Percentiles rank a stretch among this genome's conserved stretches.
Evolutionary conservation across 2,797 vertebrate genomes (phyloP).

Genomic region (Acipenser transmontanus): DNA sequence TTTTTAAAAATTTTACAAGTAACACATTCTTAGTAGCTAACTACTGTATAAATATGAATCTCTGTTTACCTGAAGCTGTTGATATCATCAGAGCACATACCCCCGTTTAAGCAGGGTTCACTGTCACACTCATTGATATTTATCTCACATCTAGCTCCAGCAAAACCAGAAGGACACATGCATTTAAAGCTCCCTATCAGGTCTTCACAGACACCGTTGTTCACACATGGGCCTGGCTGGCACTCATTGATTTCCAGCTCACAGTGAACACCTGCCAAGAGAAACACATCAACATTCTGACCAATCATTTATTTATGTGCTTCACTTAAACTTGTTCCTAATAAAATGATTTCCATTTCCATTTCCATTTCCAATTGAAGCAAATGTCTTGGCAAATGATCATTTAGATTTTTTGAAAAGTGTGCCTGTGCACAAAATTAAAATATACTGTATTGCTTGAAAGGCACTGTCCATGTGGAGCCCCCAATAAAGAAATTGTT

Average conservation of each 20-base stretch:
- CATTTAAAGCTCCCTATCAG: constrained; percentile 72
- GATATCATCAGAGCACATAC: constrained; percentile 72
- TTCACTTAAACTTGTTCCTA: background rate
- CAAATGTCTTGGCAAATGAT: too few species aligned
- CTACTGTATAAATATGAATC: background rate
- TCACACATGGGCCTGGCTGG: constrained; percentile 78
- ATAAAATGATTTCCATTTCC: too few species aligned
- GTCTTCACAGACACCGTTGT: constrained; percentile 80
- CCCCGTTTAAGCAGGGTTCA: constrained; percentile 85
- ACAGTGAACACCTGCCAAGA: constrained; percentile 67
- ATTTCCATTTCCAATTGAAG: too few species aligned
- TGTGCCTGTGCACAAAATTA: too few species aligned
- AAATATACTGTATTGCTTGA: too few species aligned
- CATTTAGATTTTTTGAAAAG: too few species aligned
- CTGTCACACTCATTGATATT: constrained; percentile 84
- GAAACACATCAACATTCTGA: background rate
- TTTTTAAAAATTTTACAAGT: too few species aligned
- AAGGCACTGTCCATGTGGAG: too few species aligned
- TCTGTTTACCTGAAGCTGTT: constrained; percentile 76
- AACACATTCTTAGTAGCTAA: too few species aligned
- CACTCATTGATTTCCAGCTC: constrained; percentile 89
- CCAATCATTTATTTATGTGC: background rate
- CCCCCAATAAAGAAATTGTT: too few species aligned
- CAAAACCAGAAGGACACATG: constrained; percentile 75
- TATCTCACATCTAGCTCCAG: constrained; percentile 75